Base-by-base conservation (phyloP, 2,888 invertebrate genomes). In the Leistus spinibarbis region DNA sequence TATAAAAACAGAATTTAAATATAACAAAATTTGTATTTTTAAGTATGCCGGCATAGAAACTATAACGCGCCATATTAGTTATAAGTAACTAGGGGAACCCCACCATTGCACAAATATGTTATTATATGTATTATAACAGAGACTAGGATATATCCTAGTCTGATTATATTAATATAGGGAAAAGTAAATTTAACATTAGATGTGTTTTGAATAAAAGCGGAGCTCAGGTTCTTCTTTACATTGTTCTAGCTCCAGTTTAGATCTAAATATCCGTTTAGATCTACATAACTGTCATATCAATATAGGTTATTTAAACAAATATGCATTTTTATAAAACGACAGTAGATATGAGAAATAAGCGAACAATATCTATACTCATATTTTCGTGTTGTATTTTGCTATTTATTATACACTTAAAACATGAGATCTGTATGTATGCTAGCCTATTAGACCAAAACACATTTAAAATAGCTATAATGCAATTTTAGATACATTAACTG, bases 371-470 rank as follows among this genome's bases (percentile, higher is more conserved):
- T 40, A 60, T 73, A 53, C 19, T 73, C 67, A 62, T 54, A 23
- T 73, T 67, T 67, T 54, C 60, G 23, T 54, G 66, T 20, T 57
- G 66, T 1, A 20, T 73, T 23, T 67, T 73, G 62, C 57, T 73
- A 67, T 73, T 73, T 73, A 57, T 73, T 27, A 73, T 73, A 13
- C 67, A 73, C 67, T 67, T 73, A 60, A 73, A 73, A 73, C 73
- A 73, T 67, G 73, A 73, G 53, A 73, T 73, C 23, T 73, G 73
- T 73, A 67, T 23, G 73, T 67, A 73, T 1, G n/a, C n/a, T n/a
- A n/a, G n/a, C n/a, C n/a, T n/a, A n/a, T n/a, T n/a, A n/a, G n/a
- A n/a, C n/a, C n/a, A n/a, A n/a, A n/a, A n/a, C n/a, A 16, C 16
- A 10, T 4, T 10, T 54, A 19, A 7, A 20, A 56, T 23, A 10